Conservation (phyloP, 1,140 invertebrate species). For the Cydia fagiglandana region DNA sequence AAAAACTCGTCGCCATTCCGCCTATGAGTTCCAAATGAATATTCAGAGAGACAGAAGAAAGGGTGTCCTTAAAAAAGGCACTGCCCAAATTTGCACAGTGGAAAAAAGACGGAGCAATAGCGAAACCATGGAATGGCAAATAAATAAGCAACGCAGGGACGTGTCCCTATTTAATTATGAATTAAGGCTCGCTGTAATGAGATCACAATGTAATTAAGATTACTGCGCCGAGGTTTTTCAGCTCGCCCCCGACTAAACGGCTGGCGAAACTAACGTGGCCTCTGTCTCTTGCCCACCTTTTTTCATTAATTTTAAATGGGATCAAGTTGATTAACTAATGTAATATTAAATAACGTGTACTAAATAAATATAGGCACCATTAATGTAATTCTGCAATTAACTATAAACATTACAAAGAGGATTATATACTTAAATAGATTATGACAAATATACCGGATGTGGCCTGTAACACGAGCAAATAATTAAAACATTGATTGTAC, state of each 20-base stretch:
- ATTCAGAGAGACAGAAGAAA: conserved; percentile 70
- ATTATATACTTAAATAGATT: no score
- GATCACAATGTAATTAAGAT: conserved; percentile 79
- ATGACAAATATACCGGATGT: no score
- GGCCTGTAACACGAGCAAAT: no score
- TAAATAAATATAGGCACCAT: neutral
- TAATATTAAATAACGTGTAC: neutral
- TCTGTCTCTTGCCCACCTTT: conserved; percentile 32
- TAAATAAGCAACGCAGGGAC: conserved; percentile 69
- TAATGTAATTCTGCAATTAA: neutral
- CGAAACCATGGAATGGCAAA: conserved; percentile 72
- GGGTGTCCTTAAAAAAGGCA: conserved; percentile 63
- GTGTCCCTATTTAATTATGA: conserved; percentile 77
- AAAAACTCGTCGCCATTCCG: conserved; percentile 66
- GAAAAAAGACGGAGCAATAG: conserved; percentile 62
- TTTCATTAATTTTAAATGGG: conserved; percentile 13
- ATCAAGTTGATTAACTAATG: conserved; percentile 15
- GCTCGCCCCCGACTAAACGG: conserved; percentile 62
- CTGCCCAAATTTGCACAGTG: conserved; percentile 59
- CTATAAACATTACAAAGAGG: neutral
- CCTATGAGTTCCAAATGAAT: conserved; percentile 75
- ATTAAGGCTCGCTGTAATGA: conserved; percentile 74
- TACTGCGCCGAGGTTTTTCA: conserved; percentile 73
- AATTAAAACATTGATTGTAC: no score
- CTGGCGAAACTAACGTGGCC: conserved; percentile 55